A percentile compares a stretch with the other conserved stretches of the same genome.
phyloP scores from a whole-genome alignment of 2,113 vertebrate species.

The Climacteris rufus region DNA sequence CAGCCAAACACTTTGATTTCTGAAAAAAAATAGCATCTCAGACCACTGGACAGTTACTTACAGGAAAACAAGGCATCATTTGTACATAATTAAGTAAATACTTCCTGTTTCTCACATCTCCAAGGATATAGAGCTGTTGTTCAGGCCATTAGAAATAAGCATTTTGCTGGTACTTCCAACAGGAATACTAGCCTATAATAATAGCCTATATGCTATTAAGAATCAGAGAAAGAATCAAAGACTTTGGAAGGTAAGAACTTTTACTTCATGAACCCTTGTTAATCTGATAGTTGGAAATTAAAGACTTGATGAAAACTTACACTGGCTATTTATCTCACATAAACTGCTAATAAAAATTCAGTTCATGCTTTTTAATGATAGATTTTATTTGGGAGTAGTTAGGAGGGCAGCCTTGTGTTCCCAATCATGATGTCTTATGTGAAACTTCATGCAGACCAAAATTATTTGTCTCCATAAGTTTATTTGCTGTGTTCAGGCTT shows the following conservation, averaged over 20 bases:
- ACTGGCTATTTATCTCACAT: background rate
- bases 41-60: background rate
- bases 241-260: background rate
- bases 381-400: background rate
- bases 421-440: background rate
- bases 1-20: background rate
- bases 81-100: background rate
- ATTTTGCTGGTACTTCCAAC: background rate
- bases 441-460: background rate
- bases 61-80: background rate
- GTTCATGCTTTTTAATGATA: background rate
- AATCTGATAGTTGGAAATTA: background rate
- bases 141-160: conserved; percentile 1
- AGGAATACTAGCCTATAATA: background rate
- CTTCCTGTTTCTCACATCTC: background rate
- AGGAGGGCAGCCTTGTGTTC: background rate
- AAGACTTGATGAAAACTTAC: background rate
- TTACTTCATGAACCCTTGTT: background rate
- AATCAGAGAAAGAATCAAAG: background rate
- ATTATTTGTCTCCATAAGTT: background rate
- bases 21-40: background rate
- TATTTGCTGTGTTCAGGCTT: background rate
- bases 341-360: background rate
- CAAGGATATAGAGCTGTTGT: background rate
- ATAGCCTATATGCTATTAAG: background rate